Percentiles rank a stretch among this genome's conserved stretches.
Evolutionary conservation across 2,888 invertebrate genomes (phyloP).

Genomic region (Spodoptera exigua): DNA sequence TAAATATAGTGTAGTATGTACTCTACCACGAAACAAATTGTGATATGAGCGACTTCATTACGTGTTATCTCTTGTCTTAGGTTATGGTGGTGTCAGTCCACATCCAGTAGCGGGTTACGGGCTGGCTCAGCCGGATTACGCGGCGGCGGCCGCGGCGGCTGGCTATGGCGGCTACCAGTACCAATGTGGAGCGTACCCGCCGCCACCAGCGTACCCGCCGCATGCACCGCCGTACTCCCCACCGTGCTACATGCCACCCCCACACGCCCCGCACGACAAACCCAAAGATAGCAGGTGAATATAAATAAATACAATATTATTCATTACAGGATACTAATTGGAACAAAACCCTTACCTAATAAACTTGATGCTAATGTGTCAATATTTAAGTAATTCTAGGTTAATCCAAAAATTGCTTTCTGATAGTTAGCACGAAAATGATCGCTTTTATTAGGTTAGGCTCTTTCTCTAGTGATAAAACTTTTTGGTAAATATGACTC

Average conservation of each 20-base stretch:
- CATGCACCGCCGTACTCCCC: conserved; percentile 93
- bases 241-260: conserved; percentile 96
- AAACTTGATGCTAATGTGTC: too few relatives aligned
- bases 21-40: too few relatives aligned
- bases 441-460: too few relatives aligned
- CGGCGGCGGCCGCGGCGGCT: conserved; percentile 92
- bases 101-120: conserved; percentile 94
- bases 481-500: too few relatives aligned
- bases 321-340: not conserved
- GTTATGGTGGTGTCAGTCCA: conserved; percentile 95
- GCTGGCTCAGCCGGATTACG: conserved; percentile 95
- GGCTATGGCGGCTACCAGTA: conserved; percentile 90
- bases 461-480: too few relatives aligned
- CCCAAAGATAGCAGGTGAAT: conserved; percentile 93
- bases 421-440: too few relatives aligned
- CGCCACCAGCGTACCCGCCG: conserved; percentile 89
- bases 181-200: conserved; percentile 90
- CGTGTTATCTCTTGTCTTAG: conserved; percentile 75
- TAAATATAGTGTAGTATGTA: too few relatives aligned
- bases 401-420: too few relatives aligned
- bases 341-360: too few relatives aligned
- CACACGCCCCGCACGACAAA: conserved; percentile 94
- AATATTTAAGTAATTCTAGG: too few relatives aligned
- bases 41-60: too few relatives aligned
- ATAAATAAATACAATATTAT: conserved; percentile 53